These are phyloP conservation scores for Ibycter americanus DNA, from an alignment of 2,797 vertebrate species.

Conservation along the genomic window DNA sequence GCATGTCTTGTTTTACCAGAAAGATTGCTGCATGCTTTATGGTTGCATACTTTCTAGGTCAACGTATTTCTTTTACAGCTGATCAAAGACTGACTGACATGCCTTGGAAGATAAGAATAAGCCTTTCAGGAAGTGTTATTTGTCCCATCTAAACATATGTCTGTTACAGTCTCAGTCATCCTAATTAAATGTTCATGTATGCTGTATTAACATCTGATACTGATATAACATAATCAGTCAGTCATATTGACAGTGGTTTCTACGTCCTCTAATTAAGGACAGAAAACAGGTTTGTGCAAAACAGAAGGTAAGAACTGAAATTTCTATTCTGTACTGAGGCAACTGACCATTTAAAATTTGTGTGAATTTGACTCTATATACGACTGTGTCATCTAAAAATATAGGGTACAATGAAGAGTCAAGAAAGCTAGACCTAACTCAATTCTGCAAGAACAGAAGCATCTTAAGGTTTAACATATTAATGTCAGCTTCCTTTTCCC, in stretches of 20 bases:
- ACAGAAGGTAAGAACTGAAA: background rate
- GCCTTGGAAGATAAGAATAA: slow-evolving; percentile 4
- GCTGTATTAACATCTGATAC: background rate
- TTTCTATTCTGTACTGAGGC: background rate
- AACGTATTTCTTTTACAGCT: background rate
- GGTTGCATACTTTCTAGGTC: background rate
- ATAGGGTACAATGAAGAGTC: background rate
- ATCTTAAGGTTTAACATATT: background rate
- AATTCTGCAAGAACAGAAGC: background rate
- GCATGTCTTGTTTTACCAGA: background rate
- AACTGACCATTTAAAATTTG: background rate
- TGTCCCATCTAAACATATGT: background rate
- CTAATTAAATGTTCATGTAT: background rate
- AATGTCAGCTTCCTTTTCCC: background rate
- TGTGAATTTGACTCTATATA: background rate
- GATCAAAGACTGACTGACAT: background rate
- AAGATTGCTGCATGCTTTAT: background rate
- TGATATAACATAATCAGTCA: background rate
- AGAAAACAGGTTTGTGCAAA: background rate
- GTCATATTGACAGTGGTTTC: background rate
- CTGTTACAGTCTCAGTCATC: background rate
- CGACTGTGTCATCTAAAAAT: background rate
- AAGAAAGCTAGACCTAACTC: background rate
- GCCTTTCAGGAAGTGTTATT: background rate
- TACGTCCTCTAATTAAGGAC: background rate